Base-by-base conservation (phyloP, 2,797 vertebrate genomes). In the Gallinago solitaria region DNA sequence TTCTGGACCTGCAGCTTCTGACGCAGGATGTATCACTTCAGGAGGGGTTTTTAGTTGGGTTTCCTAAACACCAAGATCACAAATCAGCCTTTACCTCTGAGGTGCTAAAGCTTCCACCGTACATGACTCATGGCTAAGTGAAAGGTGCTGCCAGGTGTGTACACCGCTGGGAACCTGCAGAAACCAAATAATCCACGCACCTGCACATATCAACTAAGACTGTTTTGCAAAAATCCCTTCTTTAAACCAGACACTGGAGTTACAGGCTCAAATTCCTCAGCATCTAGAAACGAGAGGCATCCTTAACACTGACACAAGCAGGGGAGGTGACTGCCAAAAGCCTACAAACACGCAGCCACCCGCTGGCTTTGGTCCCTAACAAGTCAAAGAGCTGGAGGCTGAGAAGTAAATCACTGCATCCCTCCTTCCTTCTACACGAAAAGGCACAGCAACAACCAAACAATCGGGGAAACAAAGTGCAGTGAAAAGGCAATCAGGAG, bases 131-230 rank as follows among this genome's bases (percentile, higher is more conserved):
- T 6, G 30, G 39, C 27, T 39, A 5, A 70, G 33, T 9, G 51
- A 53, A 98, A 98, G 98, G 96, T 96, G 97, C 97, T 98, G 98
- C 97, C 98, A 98, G 97, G 95, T 96, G 97, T 92, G 96, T 88
- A 97, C 93, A 97, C 81, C 97, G 79, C 81, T 86, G n/a, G 32
- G 54, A 79, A 53, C 16, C 61, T 28, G 59, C 9, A 94, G 84
- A 64, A 79, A 60, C 7, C 43, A 37, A 71, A 80, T 63, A 48
- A 70, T 24, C 12, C 39, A 39, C 12, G 14, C 39, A 39, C 39
- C 39, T 39, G 77, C 69, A 45, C 37, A 7, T 45, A 82, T 33
- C 81, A 89, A 51, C 79, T 33, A 47, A 78, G 68, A 27, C 73
- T 54, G 9, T 45, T 74, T 82, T 73, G 77, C 81, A 67, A 43